These are phyloP conservation scores for Thymelicus sylvestris DNA, from an alignment of 2,888 invertebrate species.

Conservation along the genomic window DNA sequence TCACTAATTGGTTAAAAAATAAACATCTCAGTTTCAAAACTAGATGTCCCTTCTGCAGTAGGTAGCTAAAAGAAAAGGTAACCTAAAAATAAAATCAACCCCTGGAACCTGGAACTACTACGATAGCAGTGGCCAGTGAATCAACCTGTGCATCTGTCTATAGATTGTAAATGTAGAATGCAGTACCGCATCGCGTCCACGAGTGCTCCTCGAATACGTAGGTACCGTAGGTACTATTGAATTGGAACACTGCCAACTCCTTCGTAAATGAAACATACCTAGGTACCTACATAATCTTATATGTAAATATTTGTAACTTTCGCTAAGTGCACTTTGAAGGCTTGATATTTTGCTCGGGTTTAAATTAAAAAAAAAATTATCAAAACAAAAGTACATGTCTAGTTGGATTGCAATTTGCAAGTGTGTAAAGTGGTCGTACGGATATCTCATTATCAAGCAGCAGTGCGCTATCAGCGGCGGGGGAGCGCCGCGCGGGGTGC, in stretches of 20 bases:
- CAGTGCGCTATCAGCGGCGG: constrained; percentile 44
- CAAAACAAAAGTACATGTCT: constrained; percentile 28
- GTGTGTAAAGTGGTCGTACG: constrained; percentile 42
- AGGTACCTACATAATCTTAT: no score
- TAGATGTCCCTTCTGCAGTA: not conserved
- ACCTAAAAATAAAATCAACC: not conserved
- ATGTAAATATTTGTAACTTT: not conserved
- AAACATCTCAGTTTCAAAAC: not conserved
- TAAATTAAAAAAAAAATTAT: not conserved
- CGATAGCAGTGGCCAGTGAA: constrained; percentile 1
- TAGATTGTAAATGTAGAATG: not conserved
- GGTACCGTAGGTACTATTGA: constrained; percentile 11
- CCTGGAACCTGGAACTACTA: not conserved
- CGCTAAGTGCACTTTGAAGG: constrained; percentile 15
- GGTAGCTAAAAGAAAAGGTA: not conserved
- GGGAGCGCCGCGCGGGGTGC: constrained; percentile 51
- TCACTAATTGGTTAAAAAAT: not conserved
- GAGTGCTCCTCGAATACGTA: constrained; percentile 21
- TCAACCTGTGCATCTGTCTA: not conserved
- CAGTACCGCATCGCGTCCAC: constrained; percentile 31
- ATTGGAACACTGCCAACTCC: constrained; percentile 56
- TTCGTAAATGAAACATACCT: constrained; percentile 20
- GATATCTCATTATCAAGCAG: constrained; percentile 72
- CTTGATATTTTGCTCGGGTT: constrained; percentile 17
- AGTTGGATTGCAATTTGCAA: constrained; percentile 29